Evolutionary conservation across 2,888 invertebrate genomes (phyloP).

Genomic region (Dorcus hopei): DNA sequence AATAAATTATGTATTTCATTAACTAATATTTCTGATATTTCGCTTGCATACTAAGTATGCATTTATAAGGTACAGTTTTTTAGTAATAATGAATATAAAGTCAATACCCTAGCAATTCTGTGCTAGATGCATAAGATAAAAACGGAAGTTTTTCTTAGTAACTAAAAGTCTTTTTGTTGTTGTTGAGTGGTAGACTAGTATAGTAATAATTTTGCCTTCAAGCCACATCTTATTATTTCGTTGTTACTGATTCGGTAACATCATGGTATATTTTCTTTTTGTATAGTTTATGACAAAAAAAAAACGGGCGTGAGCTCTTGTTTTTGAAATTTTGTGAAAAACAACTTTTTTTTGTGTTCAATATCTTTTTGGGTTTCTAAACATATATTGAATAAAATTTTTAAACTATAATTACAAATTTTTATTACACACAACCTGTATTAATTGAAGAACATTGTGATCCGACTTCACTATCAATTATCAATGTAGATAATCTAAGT

Average conservation of each 20-base stretch:
- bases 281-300: conserved; percentile 5
- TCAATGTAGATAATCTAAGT: too few species aligned
- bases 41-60: conserved; percentile 21
- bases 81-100: conserved; percentile 12
- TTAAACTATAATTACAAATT: conserved; percentile 6
- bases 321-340: conserved; percentile 9
- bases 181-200: conserved; percentile 10
- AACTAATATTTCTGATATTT: conserved; percentile 15
- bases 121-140: conserved; percentile 2
- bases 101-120: conserved; percentile 12
- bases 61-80: conserved; percentile 10
- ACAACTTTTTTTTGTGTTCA: conserved; percentile 15
- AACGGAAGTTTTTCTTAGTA: conserved; percentile 5
- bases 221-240: conserved; percentile 6
- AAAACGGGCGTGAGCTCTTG: conserved; percentile 5
- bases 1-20: conserved; percentile 18
- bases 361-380: conserved; percentile 13
- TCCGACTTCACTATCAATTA: too few species aligned
- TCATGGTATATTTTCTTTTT: not conserved
- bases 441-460: too few species aligned
- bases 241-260: conserved; percentile 1
- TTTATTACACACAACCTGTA: too few species aligned
- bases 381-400: conserved; percentile 12
- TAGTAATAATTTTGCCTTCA: conserved; percentile 16
- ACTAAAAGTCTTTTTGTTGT: conserved; percentile 1